Conservation (phyloP, 2,113 vertebrate species). For the Ictalurus furcatus region DNA sequence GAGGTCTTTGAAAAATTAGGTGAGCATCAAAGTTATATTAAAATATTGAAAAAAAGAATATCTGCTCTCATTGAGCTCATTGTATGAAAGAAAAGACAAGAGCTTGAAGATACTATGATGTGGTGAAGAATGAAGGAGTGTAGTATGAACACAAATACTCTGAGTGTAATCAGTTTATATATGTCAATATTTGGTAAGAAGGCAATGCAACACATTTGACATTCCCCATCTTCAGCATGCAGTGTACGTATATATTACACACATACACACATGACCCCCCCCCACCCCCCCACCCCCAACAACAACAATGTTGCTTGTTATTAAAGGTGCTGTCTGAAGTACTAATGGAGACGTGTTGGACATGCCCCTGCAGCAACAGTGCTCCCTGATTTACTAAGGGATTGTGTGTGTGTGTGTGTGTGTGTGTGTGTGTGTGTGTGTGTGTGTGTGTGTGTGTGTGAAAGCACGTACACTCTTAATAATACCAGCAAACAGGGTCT, state of each 20-base stretch:
- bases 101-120: background rate
- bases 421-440: background rate
- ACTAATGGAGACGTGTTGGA: background rate
- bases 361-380: background rate
- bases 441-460: background rate
- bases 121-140: background rate
- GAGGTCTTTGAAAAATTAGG: constrained; percentile 9
- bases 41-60: constrained; percentile 8
- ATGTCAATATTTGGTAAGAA: background rate
- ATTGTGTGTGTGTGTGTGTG: too few species aligned
- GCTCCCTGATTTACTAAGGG: background rate
- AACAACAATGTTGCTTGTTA: background rate
- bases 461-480: background rate
- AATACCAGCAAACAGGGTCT: background rate
- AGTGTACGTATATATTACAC: too few species aligned
- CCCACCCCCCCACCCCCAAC: background rate
- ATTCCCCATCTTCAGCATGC: too few species aligned
- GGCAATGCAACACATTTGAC: too few species aligned
- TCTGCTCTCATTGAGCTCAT: background rate
- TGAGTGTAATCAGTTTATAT: background rate
- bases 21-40: background rate
- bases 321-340: background rate
- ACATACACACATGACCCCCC: too few species aligned
- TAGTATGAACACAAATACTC: background rate
- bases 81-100: constrained; percentile 5